Evolutionary conservation across 2,888 invertebrate genomes (phyloP).

Genomic region (Pristionchus entomophagus): DNA sequence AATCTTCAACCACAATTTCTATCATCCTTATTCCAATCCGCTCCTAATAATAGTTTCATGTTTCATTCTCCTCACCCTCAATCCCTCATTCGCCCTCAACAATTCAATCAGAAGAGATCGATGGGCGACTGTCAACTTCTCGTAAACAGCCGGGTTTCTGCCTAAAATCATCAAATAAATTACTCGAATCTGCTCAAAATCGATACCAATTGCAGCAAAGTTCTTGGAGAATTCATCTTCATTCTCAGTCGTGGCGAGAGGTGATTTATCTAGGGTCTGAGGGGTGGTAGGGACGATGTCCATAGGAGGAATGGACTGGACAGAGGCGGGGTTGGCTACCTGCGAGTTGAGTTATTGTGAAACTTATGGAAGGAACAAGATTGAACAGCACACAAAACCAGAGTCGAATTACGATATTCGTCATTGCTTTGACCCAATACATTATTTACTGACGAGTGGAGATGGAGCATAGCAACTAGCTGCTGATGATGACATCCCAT

Average conservation of each 20-base stretch:
- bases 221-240: conserved; percentile 40
- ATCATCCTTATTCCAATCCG: no score
- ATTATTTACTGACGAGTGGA: no score
- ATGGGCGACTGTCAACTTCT: conserved; percentile 20
- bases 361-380: no score
- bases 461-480: conserved; percentile 9
- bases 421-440: no score
- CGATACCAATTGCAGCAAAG: conserved; percentile 31
- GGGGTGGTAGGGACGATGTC: neutral
- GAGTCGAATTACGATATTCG: neutral
- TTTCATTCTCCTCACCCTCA: no score
- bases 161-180: neutral
- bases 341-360: neutral
- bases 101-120: conserved; percentile 23
- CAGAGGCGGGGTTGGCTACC: neutral
- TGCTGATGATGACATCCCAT: neutral
- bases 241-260: neutral
- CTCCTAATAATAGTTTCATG: no score
- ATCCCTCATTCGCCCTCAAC: conserved; percentile 7
- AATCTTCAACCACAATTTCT: neutral
- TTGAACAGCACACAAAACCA: neutral
- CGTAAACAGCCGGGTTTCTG: conserved; percentile 34
- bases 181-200: neutral
- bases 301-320: conserved; percentile 1
- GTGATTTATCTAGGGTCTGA: neutral